Evolutionary conservation across 2,113 vertebrate genomes (phyloP), one percentile per base, ranked within the genome.

Genomic region (Psilopsiagon aymara): DNA sequence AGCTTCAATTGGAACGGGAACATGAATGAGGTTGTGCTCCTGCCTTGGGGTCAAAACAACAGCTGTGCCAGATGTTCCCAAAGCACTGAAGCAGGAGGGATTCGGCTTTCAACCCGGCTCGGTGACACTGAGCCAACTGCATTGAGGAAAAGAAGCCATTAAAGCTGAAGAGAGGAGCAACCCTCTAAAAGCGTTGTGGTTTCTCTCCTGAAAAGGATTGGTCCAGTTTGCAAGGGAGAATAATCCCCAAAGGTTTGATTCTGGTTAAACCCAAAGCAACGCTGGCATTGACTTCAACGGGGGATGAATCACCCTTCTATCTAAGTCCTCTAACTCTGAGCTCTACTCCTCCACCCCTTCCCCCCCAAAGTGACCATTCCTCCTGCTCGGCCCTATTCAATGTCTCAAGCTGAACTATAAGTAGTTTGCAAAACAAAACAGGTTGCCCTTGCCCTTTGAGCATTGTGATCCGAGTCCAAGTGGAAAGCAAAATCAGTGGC

Each of bases 41-140:
- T 85, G 91, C 95, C 91, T 91, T 59, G 81, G 92, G 95, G 78
- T 95, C 90, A 70, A 77, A 35, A 81, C 2, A 87, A 80, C 96
- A 95, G 95, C 94, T 94, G 90, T 80, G 95, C 94, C 96, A 97
- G 94, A 97, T 97, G 95, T 96, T 97, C 91, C 84, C 5, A 95
- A 71, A 71, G 75, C 82, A 62, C 63, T 33, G 78, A 35, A 76
- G 93, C 84, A 2, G 85, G 90, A 87, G 67, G 46, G 94, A 85
- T 92, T 96, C 44, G 5, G 71, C 74, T 95, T 97, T 95, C 89
- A 10, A 25, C 93, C 91, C 59, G 5, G 70, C 15, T 80, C 62
- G 69, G 94, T 67, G 95, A 91, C 71, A 43, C 63, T 0, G 67
- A 87, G 93, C 95, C 94, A 95, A 91, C 37, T 85, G 89, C 83